These are phyloP conservation scores for Andrena haemorrhoa DNA, from an alignment of 2,888 invertebrate genomes.

Conservation along the genomic window DNA sequence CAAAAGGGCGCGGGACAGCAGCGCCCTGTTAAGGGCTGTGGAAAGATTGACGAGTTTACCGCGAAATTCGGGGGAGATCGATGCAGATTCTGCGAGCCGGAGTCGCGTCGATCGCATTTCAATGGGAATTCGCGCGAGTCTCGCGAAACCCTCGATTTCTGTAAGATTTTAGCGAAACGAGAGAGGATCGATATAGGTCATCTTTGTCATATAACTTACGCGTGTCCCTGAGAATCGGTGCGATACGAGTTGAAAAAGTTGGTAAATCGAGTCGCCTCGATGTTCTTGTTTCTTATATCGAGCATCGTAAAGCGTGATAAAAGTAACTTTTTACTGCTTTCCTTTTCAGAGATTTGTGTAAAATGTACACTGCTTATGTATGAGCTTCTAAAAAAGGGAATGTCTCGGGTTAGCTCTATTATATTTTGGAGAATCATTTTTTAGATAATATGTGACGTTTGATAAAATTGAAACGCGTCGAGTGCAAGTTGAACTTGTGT, in stretches of 20 bases:
- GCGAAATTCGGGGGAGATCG: conserved; percentile 22
- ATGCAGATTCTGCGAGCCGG: conserved; percentile 18
- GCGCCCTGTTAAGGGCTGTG: conserved; percentile 27
- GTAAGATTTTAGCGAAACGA: neutral
- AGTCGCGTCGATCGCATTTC: neutral
- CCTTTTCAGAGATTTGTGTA: neutral
- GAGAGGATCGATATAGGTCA: conserved; percentile 10
- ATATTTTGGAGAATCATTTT: neutral
- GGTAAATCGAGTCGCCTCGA: neutral
- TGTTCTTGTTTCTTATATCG: neutral
- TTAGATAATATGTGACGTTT: neutral
- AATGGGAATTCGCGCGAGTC: conserved; percentile 19
- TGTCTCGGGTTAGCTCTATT: neutral
- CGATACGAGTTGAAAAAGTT: neutral
- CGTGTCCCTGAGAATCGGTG: neutral
- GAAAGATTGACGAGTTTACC: conserved; percentile 47
- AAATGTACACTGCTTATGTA: neutral
- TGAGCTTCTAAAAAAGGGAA: neutral
- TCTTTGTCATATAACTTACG: neutral
- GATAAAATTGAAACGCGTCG: neutral
- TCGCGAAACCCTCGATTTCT: conserved; percentile 8
- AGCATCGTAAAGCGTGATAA: neutral
- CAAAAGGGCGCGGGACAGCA: conserved; percentile 34
- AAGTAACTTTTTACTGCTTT: neutral
- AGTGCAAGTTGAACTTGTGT: too few relatives aligned